These are phyloP conservation scores for Drosophila saltans DNA, from an alignment of 1,140 invertebrate species.

Conservation along the genomic window DNA sequence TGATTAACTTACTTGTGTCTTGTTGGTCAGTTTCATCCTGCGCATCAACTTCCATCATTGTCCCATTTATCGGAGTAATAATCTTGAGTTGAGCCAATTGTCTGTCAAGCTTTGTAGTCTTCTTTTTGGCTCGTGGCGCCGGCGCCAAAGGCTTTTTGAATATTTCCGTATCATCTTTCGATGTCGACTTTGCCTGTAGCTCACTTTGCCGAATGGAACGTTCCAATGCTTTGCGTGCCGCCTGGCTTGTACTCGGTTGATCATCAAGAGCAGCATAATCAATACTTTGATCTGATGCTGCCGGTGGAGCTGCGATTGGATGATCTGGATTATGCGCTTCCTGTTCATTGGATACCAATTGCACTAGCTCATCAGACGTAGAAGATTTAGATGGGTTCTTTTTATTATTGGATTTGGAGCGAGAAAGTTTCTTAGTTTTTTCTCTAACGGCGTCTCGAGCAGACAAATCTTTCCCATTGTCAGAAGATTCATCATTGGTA, in stretches of 20 bases:
- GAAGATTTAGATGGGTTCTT: background rate
- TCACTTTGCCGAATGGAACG: background rate
- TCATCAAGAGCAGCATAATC: background rate
- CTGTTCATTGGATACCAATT: background rate
- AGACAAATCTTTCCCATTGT: no score
- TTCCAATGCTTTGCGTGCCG: constrained; percentile 36
- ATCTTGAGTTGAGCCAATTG: constrained; percentile 30
- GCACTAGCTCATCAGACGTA: background rate
- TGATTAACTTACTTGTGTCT: constrained; percentile 35
- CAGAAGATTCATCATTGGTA: background rate
- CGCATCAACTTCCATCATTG: background rate
- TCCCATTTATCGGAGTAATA: background rate
- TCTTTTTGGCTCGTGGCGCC: constrained; percentile 43
- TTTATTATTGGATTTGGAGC: background rate
- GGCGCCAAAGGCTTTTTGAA: constrained; percentile 55
- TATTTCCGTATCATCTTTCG: constrained; percentile 16
- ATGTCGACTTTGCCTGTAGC: background rate
- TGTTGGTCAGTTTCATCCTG: background rate
- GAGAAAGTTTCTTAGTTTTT: background rate
- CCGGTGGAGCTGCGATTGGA: background rate
- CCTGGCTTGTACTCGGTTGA: constrained; percentile 56
- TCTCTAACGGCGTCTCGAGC: no score
- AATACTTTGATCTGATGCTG: background rate
- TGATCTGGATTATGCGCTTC: background rate
- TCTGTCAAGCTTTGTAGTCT: background rate